Base-by-base conservation (phyloP, 2,888 invertebrate species). In the Achlya flavicornis region DNA sequence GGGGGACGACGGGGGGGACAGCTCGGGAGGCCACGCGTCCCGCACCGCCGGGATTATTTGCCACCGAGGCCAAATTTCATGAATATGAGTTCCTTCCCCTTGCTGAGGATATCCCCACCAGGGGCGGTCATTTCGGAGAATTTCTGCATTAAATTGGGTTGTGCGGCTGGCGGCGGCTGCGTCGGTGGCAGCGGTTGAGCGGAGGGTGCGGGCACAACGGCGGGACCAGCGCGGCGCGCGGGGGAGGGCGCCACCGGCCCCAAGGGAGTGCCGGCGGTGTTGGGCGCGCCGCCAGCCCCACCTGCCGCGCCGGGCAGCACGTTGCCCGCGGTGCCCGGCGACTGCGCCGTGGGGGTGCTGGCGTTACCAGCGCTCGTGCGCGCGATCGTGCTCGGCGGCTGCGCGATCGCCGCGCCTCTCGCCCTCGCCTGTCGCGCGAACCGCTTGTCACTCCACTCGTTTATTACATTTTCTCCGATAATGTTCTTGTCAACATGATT, bases 31-130 rank as follows among this genome's bases (percentile, higher is more conserved):
- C 79, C 80, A 67, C 72, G 76, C 72, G 78, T 85, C 87, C 91
- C 90, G 80, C 74, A 67, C 72, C 81, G 80, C 90, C 88, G 83
- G 75, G 88, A 92, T 95, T 95, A 95, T 95, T 95, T 95, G 84
- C 96, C 96, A 83, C 97, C 97, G 79, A 98, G 95, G 75, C 98
- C 98, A 90, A 98, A 98, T 94, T 97, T 97, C 96, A 98, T 98
- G 92, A 98, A 98, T 89, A 98, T 97, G 76, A 98, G 96, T 94
- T 98, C 98, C 94, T 98, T 98, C 83, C 98, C 98, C 92, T 98
- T 98, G 85, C 98, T 97, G 79, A 98, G 95, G 77, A 98, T 97
- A 87, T 98, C 98, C 80, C 97, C 97, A 71, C 98, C 98, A 77
- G 97, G 97, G 69, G 97, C 97, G 65, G 97, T 97, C 94, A 98